Evolutionary conservation across 2,113 vertebrate genomes (phyloP), one percentile per base, ranked within the genome.

Genomic region (Rhinopomastus cyanomelas): DNA sequence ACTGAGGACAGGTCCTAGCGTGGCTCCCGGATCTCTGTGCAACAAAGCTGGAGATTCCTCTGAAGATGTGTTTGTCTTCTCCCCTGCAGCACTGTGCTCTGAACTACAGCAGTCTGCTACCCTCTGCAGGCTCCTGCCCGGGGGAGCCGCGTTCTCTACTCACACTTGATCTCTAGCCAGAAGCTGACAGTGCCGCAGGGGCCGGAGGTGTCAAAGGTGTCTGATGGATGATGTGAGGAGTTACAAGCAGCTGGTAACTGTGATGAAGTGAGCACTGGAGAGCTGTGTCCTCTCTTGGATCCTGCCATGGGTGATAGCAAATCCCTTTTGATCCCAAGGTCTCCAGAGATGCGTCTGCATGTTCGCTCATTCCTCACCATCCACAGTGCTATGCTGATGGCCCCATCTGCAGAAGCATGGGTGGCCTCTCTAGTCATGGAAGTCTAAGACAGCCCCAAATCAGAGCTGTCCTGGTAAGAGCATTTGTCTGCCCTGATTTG

Each of bases 281-380:
- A 62, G 51, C 69, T 87, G n/a, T 30, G 17, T 12, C 9, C 5
- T 26, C 9, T 77, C 57, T 34, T 67, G 49, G 8, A 20, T 75
- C 11, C 49, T 87, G 32, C 75, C 0, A 0, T 32, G 68, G 48
- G 15, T 36, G 21, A 3, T 29, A 30, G 55, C 16, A 61, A 68
- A 60, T 62, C 26, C 34, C 22, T 79, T 34, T 81, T 56, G 18
- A 32, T 65, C 29, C 17, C 7, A 3, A 27, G 19, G 12, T 83
- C 42, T 75, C 29, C 2, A 1, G 8, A 56, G 6, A 14, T 23
- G 9, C 21, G 6, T n/a, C 51, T 79, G 20, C 4, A 0, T 1
- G 0, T 51, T 49, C 11, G 62, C 3, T 23, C 26, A 12, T 67
- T 86, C 46, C 12, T 76, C 12, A 1, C 37, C 4, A 12, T 65